A percentile compares a stretch with the other conserved stretches of the same genome.
These are phyloP conservation scores for Bucorvus abyssinicus DNA, from an alignment of 2,797 vertebrate species.

Conservation along the genomic window DNA sequence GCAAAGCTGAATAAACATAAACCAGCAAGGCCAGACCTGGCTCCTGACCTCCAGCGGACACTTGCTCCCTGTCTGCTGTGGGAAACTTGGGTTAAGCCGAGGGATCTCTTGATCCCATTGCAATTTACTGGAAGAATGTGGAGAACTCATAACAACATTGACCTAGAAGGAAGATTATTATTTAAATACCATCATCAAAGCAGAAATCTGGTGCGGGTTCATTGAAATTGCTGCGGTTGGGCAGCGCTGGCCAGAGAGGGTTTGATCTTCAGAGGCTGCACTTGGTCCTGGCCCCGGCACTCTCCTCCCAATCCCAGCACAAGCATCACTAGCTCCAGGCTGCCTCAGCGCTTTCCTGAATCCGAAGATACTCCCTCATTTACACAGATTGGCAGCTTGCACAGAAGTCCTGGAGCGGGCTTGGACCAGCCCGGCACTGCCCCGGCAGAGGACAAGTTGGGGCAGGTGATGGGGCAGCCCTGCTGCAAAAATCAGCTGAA, in stretches of 20 bases:
- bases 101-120: neutral
- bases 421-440: accelerated
- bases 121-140: neutral
- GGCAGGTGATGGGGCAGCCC: neutral
- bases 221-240: neutral
- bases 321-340: neutral
- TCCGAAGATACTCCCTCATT: neutral
- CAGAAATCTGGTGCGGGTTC: neutral
- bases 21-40: neutral
- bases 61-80: neutral
- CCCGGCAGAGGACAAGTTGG: neutral
- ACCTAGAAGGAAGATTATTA: neutral
- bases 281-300: neutral
- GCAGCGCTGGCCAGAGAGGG: neutral
- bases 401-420: neutral
- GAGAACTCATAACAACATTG: neutral
- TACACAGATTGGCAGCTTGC: neutral
- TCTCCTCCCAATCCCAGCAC: accelerated
- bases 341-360: neutral
- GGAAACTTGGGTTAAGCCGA: neutral
- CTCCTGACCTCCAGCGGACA: neutral
- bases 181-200: neutral
- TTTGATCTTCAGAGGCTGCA: neutral
- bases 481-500: neutral
- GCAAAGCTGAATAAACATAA: constrained; percentile 14